Base-by-base conservation (phyloP, 2,888 invertebrate genomes). In the Eucera pruinosa region DNA sequence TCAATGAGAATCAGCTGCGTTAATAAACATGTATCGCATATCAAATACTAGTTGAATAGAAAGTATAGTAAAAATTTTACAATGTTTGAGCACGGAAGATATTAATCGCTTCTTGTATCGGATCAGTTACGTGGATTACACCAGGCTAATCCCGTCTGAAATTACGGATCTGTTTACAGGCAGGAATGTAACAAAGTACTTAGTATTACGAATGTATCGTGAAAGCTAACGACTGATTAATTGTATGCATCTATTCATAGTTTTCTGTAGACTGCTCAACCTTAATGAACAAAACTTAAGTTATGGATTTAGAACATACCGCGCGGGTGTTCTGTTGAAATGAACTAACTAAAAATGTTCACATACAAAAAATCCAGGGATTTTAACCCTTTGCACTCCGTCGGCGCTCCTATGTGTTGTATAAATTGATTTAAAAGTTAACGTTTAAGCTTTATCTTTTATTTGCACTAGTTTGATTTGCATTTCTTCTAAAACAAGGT, bases 141-240 rank as follows among this genome's bases (percentile, higher is more conserved):
- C 15, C 18, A 43, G 11, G 48, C 18, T 72, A 67, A 72, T 67
- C 67, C 25, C 27, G 43, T 55, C 45, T 43, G 25, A 50, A 67
- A 58, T 67, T 60, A 67, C 33, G 13, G 58, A 66, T 52, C 36
- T 52, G 25, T 52, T 67, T 25, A 4, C 30, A 45, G 52, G 20
- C 57, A n/a, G 65, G n/a, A 27, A 20, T 20, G 30, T 18, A 70
- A 70, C 25, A 41, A 64, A 48, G 13, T n/a, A 20, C 27, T 43
- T 52, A 43, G 43, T 66, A 25, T 55, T 25, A 45, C n/a, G 27
- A 45, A 43, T 62, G 5, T 13, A 18, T 39, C 2, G 27, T 25
- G 18, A 50, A 48, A 30, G 58, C 30, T 4, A 20, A 47, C n/a
- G 13, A 18, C 4, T 25, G 13, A 23, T 25, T 23, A 39, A 58